Percentiles rank a stretch among this genome's conserved stretches.
phyloP scores from a whole-genome alignment of 2,113 vertebrate species.

The Ammodramus savannarum region DNA sequence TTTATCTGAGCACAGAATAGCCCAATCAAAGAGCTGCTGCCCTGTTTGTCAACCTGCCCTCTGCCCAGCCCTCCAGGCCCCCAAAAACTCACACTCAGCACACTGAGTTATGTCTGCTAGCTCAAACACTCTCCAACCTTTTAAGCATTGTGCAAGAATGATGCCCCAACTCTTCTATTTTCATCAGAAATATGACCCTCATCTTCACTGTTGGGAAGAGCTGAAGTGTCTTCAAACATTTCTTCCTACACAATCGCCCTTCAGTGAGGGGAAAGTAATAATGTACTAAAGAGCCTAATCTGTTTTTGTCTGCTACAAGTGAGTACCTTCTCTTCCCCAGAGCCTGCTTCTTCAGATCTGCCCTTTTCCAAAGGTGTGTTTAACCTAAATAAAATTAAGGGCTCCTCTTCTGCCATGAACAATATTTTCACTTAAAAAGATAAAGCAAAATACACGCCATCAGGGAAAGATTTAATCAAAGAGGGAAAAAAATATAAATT shows the following conservation, averaged over 20 bases:
- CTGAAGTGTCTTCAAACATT: neutral
- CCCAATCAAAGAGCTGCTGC: neutral
- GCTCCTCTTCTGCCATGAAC: neutral
- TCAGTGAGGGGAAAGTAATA: neutral
- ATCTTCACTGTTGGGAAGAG: neutral
- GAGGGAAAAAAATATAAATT: slow-evolving; percentile 35
- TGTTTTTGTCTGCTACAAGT: neutral
- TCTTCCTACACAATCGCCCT: neutral
- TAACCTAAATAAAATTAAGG: slow-evolving; percentile 13
- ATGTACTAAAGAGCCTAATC: neutral
- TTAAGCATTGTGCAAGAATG: neutral
- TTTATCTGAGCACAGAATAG: neutral
- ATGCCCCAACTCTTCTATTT: neutral
- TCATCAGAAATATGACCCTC: neutral
- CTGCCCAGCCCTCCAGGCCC: neutral
- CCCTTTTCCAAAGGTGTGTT: neutral
- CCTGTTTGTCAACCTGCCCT: neutral
- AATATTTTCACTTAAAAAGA: slow-evolving; percentile 16
- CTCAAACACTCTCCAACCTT: neutral
- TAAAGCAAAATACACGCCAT: neutral
- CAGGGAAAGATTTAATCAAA: slow-evolving; percentile 31
- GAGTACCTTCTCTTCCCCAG: neutral
- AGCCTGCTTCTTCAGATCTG: neutral
- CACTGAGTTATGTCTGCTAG: fast-evolving
- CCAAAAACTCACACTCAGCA: neutral